A percentile compares a stretch with the other conserved stretches of the same genome.
phyloP scores from a whole-genome alignment of 2,888 invertebrate genomes.

The Lymantria monacha region DNA sequence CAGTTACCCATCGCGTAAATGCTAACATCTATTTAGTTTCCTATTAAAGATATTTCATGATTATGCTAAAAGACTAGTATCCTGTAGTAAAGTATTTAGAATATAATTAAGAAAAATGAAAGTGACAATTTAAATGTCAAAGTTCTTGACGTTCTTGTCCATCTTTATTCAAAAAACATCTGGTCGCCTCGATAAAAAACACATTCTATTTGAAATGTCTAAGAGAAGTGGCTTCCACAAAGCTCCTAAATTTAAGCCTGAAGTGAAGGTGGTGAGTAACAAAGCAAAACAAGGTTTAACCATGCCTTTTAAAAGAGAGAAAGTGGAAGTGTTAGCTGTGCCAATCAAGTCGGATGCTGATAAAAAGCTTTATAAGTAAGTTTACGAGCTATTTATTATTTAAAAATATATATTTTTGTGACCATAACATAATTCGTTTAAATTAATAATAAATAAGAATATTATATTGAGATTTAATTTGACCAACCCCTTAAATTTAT shows the following conservation, averaged over 20 bases:
- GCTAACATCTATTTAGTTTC: too few relatives aligned
- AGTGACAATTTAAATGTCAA: slow-evolving; percentile 63
- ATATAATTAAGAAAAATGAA: too few relatives aligned
- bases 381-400: slow-evolving; percentile 5
- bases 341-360: slow-evolving; percentile 89
- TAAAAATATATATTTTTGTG: not conserved
- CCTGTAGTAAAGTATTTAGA: too few relatives aligned
- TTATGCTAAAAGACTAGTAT: too few relatives aligned
- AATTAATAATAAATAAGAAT: not conserved
- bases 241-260: slow-evolving; percentile 68
- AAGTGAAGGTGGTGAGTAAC: slow-evolving; percentile 56
- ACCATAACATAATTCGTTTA: not conserved
- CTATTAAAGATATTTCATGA: too few relatives aligned
- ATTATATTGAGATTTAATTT: not conserved
- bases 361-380: slow-evolving; percentile 89
- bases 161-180: slow-evolving; percentile 71
- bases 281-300: slow-evolving; percentile 41
- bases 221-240: slow-evolving; percentile 65
- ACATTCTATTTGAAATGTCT: slow-evolving; percentile 54
- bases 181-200: slow-evolving; percentile 50
- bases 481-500: slow-evolving; percentile 7
- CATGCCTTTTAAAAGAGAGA: slow-evolving; percentile 56
- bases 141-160: slow-evolving; percentile 71
- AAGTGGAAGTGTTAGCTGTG: slow-evolving; percentile 69
- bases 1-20: too few relatives aligned